These are phyloP conservation scores for Sakesphorus luctuosus DNA, from an alignment of 2,113 vertebrate genomes.

Conservation along the genomic window DNA sequence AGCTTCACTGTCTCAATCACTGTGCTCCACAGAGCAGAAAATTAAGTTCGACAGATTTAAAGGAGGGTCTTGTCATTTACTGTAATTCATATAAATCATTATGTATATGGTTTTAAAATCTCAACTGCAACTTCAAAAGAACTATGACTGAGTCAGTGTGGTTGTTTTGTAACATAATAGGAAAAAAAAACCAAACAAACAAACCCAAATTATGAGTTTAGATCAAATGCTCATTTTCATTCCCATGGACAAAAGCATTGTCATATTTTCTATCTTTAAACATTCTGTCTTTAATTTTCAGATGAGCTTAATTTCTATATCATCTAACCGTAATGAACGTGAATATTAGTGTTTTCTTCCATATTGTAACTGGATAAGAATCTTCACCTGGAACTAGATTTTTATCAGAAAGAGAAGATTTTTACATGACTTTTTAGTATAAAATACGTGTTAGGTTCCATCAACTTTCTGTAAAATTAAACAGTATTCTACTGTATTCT, in stretches of 20 bases:
- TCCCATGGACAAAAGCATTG: background rate
- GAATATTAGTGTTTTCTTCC: background rate
- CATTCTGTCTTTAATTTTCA: background rate
- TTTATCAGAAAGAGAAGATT: background rate
- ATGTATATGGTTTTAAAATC: constrained; percentile 54
- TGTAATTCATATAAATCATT: constrained; percentile 70
- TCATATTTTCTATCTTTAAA: background rate
- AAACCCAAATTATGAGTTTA: background rate
- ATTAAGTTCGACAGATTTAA: constrained; percentile 76
- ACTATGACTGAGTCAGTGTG: background rate
- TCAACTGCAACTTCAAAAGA: constrained; percentile 45
- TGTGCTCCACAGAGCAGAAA: constrained; percentile 79
- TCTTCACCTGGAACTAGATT: background rate
- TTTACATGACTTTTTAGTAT: background rate
- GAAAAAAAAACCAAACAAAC: background rate
- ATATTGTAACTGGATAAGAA: background rate
- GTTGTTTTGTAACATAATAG: background rate
- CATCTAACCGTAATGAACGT: background rate
- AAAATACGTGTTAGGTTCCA: background rate
- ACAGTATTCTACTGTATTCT: background rate
- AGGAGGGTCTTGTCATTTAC: constrained; percentile 66
- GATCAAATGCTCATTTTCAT: background rate
- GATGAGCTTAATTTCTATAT: background rate
- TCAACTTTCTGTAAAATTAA: background rate
- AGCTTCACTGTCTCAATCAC: constrained; percentile 67